Evolutionary conservation across 2,113 vertebrate genomes (phyloP).

Genomic region (Cinclus mexicanus): DNA sequence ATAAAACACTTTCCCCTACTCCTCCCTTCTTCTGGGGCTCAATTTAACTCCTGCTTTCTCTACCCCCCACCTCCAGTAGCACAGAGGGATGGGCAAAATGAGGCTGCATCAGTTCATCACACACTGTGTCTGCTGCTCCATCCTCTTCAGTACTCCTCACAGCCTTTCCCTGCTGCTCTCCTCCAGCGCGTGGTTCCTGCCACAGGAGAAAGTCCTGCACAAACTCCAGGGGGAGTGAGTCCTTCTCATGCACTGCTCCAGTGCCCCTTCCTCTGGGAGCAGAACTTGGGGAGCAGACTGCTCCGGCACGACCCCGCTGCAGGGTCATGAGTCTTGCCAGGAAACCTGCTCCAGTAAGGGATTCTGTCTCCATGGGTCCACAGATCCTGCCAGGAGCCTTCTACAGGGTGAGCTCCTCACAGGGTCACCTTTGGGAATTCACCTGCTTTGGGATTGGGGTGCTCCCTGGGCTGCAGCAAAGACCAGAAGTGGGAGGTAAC

Average conservation of each 20-base stretch:
- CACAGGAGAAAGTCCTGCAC: neutral
- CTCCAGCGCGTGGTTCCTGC: neutral
- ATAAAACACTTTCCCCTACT: neutral
- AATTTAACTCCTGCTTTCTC: neutral
- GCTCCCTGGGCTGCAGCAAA: neutral
- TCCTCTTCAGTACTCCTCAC: neutral
- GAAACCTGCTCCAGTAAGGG: neutral
- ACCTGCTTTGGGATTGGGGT: neutral
- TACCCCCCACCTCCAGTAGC: neutral
- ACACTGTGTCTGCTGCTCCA: neutral
- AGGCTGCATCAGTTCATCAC: neutral
- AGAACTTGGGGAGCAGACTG: neutral
- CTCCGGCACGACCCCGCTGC: neutral
- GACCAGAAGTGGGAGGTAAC: neutral
- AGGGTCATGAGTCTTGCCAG: neutral
- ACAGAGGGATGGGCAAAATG: neutral
- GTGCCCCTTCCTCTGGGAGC: too few species aligned
- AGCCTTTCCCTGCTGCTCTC: neutral
- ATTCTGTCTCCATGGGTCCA: rapidly evolving
- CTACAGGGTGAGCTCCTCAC: neutral
- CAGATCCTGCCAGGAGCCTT: neutral
- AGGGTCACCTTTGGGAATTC: neutral
- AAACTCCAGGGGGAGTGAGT: rapidly evolving
- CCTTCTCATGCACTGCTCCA: rapidly evolving
- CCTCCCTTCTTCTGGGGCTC: neutral